phyloP scores from a whole-genome alignment of 2,888 invertebrate genomes.

The Teleogryllus oceanicus region DNA sequence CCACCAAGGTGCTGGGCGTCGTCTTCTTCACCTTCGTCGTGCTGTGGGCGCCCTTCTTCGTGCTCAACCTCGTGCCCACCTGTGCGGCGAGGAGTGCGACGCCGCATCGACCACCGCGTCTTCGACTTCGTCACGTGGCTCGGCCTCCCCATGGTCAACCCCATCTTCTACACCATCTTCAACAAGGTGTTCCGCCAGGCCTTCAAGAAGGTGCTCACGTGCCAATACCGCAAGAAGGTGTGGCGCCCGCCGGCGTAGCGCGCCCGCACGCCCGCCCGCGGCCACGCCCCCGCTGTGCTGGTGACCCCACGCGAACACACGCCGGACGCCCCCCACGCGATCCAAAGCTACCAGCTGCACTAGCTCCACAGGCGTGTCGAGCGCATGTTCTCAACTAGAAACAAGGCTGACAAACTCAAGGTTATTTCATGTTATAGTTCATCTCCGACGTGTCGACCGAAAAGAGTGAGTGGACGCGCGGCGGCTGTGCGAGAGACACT shows the following conservation, averaged over 20 bases:
- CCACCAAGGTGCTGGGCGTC: constrained; percentile 90
- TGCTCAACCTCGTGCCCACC: constrained; percentile 79
- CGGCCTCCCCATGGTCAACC: constrained; percentile 92
- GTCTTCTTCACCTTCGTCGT: constrained; percentile 93
- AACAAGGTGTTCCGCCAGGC: constrained; percentile 91
- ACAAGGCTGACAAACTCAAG: too few species aligned
- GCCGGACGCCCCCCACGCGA: too few species aligned
- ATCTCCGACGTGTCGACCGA: too few species aligned
- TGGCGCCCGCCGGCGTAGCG: constrained; percentile 5
- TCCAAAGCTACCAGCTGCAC: too few species aligned
- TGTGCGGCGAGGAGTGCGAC: constrained; percentile 79
- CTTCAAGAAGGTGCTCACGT: constrained; percentile 79
- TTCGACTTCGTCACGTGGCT: constrained; percentile 88
- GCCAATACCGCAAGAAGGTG: constrained; percentile 55
- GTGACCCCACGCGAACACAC: too few species aligned
- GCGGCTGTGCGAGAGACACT: too few species aligned
- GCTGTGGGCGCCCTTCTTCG: constrained; percentile 94
- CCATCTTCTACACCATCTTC: constrained; percentile 93
- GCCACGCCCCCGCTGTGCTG: too few species aligned
- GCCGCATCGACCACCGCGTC: constrained; percentile 70
- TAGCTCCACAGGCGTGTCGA: too few species aligned
- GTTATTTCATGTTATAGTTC: too few species aligned
- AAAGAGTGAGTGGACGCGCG: too few species aligned
- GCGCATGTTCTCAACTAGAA: too few species aligned
- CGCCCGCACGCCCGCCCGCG: neutral